Evolutionary conservation across 2,113 vertebrate genomes (phyloP).

Genomic region (Lampris megalopsis): DNA sequence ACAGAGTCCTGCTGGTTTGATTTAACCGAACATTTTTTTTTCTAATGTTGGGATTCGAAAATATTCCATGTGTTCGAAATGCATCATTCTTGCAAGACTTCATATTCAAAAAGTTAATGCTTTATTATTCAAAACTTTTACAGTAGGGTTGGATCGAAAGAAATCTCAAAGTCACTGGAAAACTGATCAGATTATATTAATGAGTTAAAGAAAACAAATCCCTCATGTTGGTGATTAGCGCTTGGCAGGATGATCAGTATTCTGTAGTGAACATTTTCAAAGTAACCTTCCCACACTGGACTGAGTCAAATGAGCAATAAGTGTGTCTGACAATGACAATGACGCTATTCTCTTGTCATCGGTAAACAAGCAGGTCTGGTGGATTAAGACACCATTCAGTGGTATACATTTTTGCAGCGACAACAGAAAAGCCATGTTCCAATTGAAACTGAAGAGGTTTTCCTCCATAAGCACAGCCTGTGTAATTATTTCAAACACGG

Average conservation of each 20-base stretch:
- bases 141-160: constrained; percentile 6
- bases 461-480: constrained; percentile 69
- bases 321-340: constrained; percentile 73
- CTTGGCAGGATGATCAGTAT: constrained; percentile 74
- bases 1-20: no score
- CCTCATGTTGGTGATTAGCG: background rate
- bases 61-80: background rate
- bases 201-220: constrained; percentile 56
- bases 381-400: constrained; percentile 73
- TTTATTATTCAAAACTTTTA: no score
- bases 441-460: constrained; percentile 77
- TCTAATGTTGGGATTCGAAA: no score
- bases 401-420: constrained; percentile 60
- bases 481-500: constrained; percentile 82
- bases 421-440: constrained; percentile 71
- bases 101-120: constrained; percentile 3
- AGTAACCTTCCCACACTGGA: constrained; percentile 77
- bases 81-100: constrained; percentile 1
- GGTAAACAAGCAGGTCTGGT: constrained; percentile 75
- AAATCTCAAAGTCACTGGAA: constrained; percentile 36
- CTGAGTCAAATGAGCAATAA: constrained; percentile 77
- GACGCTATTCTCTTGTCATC: constrained; percentile 68
- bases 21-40: no score
- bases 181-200: constrained; percentile 50
- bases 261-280: constrained; percentile 67